phyloP scores from a whole-genome alignment of 2,797 vertebrate species.

The Argyrosomus regius region DNA sequence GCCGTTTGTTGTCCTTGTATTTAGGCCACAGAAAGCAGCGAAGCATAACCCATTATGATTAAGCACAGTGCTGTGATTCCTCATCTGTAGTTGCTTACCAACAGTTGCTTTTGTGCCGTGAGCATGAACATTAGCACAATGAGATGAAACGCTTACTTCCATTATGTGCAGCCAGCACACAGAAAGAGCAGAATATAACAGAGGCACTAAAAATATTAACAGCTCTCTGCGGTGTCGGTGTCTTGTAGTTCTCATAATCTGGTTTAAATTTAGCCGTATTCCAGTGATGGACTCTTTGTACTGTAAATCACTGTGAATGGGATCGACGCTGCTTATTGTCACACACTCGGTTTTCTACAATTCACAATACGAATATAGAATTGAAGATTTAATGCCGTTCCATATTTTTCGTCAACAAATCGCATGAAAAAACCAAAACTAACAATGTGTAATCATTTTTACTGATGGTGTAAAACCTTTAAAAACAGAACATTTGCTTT shows the following conservation, averaged over 20 bases:
- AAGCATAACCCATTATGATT: constrained; percentile 26
- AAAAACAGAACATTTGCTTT: background rate
- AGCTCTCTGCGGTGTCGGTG: background rate
- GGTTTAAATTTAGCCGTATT: constrained; percentile 17
- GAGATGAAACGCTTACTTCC: background rate
- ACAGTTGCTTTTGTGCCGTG: constrained; percentile 21
- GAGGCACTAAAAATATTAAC: constrained; percentile 21
- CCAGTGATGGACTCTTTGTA: background rate
- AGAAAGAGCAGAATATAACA: background rate
- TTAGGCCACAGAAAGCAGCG: constrained; percentile 33
- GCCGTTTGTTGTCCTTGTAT: constrained; percentile 34
- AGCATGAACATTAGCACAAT: constrained; percentile 27
- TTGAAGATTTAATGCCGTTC: too few relatives aligned
- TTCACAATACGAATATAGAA: too few relatives aligned
- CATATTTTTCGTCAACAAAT: background rate
- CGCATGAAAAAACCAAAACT: background rate
- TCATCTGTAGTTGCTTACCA: constrained; percentile 6
- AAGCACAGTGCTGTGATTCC: background rate
- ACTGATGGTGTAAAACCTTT: background rate
- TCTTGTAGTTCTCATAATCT: background rate
- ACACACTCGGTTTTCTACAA: background rate
- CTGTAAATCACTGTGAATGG: background rate
- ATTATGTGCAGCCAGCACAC: constrained; percentile 8
- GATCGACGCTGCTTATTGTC: background rate
- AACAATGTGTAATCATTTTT: background rate